Conservation (phyloP, 2,888 invertebrate species). For the Hanleya hanleyi region DNA sequence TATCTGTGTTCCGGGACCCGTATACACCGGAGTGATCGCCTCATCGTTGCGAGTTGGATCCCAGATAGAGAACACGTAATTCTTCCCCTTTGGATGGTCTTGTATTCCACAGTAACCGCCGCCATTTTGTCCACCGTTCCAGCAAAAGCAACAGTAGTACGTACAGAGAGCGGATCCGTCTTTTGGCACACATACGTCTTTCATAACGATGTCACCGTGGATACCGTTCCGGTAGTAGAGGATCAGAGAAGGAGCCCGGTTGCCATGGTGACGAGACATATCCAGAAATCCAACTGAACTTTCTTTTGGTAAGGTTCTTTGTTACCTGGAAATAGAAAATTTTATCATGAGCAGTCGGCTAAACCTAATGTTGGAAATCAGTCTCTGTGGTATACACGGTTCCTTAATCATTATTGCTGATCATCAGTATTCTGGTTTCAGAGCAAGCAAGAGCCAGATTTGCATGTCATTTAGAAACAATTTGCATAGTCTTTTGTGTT, state of each 20-base stretch:
- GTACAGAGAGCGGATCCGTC: conserved; percentile 24
- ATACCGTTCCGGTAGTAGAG: conserved; percentile 41
- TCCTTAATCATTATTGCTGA: no score
- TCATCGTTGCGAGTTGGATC: background rate
- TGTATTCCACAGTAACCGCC: conserved; percentile 12
- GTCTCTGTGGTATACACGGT: no score
- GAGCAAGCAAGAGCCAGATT: no score
- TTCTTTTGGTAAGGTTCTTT: no score
- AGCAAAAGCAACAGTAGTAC: conserved; percentile 4
- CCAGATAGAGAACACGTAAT: background rate
- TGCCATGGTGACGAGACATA: no score
- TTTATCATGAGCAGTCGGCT: no score
- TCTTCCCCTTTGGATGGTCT: background rate
- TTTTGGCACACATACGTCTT: conserved; percentile 47
- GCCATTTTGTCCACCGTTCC: conserved; percentile 11
- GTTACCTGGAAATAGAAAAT: no score
- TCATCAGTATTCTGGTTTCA: no score
- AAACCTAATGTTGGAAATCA: no score
- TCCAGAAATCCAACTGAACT: no score
- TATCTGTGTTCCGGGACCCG: background rate
- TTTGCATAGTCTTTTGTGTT: no score
- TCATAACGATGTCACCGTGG: conserved; percentile 45
- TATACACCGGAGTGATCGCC: background rate
- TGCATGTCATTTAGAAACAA: no score
- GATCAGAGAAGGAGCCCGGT: conserved; percentile 46